Evolutionary conservation across 2,113 vertebrate species (phyloP).

Genomic region (Aphyosemion australe): DNA sequence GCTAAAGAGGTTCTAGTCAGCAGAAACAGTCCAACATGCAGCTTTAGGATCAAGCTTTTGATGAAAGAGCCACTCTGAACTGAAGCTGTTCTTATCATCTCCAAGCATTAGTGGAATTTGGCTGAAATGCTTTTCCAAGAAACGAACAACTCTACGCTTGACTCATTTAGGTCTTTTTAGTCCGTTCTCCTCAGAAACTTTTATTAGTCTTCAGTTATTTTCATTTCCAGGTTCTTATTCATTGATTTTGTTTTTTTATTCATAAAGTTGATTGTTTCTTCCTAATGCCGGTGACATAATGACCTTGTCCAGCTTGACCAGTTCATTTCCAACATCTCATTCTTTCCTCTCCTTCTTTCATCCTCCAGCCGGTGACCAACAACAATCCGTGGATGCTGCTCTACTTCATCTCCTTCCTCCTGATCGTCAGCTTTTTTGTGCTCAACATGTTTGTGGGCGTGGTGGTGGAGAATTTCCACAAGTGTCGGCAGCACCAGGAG

Average conservation of each 20-base stretch:
- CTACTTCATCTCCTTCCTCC: conserved; percentile 98
- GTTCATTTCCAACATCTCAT: background rate
- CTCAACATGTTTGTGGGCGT: conserved; percentile 99
- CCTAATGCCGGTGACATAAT: too few relatives aligned
- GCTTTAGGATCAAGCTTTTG: background rate
- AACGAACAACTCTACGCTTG: too few relatives aligned
- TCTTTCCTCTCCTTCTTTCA: background rate
- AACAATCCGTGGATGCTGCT: conserved; percentile 99
- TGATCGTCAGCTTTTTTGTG: conserved; percentile 98
- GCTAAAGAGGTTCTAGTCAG: too few relatives aligned
- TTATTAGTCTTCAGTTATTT: too few relatives aligned
- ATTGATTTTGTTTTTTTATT: too few relatives aligned
- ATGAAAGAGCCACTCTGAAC: background rate
- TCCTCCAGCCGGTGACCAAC: conserved; percentile 88
- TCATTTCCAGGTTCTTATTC: too few relatives aligned
- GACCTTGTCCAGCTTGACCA: too few relatives aligned
- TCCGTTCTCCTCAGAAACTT: too few relatives aligned
- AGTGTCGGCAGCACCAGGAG: conserved; percentile 97
- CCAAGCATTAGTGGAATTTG: background rate
- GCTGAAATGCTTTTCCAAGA: background rate
- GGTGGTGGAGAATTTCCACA: conserved; percentile 99
- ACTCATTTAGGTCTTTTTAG: too few relatives aligned
- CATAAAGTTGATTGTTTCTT: too few relatives aligned
- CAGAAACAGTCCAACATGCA: too few relatives aligned
- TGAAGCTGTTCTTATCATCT: background rate